Evolutionary conservation across 2,888 invertebrate species (phyloP).

Genomic region (Brachycybe producta): DNA sequence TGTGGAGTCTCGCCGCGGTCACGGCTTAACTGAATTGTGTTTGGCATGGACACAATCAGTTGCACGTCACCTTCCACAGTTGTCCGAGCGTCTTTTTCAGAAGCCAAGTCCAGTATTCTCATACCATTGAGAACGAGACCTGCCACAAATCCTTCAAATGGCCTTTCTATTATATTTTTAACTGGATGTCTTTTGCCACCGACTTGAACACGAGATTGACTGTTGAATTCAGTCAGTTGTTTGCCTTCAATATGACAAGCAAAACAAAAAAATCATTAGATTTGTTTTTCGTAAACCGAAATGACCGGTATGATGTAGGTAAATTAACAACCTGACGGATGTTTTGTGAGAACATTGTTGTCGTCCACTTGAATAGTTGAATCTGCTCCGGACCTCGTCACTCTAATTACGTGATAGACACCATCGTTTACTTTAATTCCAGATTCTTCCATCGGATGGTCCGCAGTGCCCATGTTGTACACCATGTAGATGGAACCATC

Average conservation of each 20-base stretch:
- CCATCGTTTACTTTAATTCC: slow-evolving; percentile 87
- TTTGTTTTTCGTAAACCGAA: slow-evolving; percentile 2
- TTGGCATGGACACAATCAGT: slow-evolving; percentile 27
- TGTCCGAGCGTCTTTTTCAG: slow-evolving; percentile 64
- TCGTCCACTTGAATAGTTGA: slow-evolving; percentile 85
- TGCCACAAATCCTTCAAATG: slow-evolving; percentile 76
- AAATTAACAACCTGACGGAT: slow-evolving; percentile 85
- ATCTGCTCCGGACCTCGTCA: slow-evolving; percentile 75
- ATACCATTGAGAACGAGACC: slow-evolving; percentile 80
- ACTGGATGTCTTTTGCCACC: slow-evolving; percentile 67
- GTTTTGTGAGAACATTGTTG: slow-evolving; percentile 67
- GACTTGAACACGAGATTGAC: slow-evolving; percentile 74
- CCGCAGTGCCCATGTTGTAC: slow-evolving; percentile 85
- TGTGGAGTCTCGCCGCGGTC: slow-evolving; percentile 35
- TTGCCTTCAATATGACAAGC: slow-evolving; percentile 46
- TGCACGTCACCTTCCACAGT: slow-evolving; percentile 71
- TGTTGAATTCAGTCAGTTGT: slow-evolving; percentile 77
- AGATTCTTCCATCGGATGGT: slow-evolving; percentile 71
- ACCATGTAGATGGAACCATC: slow-evolving; percentile 85
- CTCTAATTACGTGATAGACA: slow-evolving; percentile 81
- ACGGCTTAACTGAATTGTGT: slow-evolving; percentile 21
- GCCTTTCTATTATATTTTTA: slow-evolving; percentile 54
- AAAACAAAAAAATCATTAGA: slow-evolving; percentile 2
- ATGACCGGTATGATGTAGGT: not conserved
- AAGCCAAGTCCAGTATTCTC: slow-evolving; percentile 63